phyloP scores from a whole-genome alignment of 2,888 invertebrate species.

The Clitarchus hookeri region DNA sequence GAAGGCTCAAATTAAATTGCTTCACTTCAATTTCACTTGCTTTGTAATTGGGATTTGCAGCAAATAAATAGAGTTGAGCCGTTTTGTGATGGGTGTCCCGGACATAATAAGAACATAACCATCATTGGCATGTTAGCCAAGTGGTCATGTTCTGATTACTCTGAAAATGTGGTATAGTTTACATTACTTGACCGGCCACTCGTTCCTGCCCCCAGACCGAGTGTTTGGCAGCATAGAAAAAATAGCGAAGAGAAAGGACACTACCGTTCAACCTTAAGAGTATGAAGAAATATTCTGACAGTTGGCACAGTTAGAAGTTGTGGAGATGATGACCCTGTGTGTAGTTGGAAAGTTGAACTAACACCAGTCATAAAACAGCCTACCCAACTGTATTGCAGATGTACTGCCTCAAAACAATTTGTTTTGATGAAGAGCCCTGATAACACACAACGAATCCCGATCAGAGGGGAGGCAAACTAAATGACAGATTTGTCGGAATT shows the following conservation, averaged over 20 bases:
- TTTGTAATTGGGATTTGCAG: no score
- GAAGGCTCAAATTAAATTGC: no score
- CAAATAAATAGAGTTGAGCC: no score
- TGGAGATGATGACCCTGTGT: slow-evolving; percentile 16
- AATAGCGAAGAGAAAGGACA: slow-evolving; percentile 42
- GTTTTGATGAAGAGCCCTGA: no score
- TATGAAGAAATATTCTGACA: slow-evolving; percentile 7
- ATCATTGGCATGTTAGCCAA: slow-evolving; percentile 45
- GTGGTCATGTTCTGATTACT: slow-evolving; percentile 37
- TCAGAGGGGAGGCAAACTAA: no score
- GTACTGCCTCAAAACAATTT: no score
- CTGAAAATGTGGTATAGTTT: slow-evolving; percentile 41
- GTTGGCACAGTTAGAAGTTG: slow-evolving; percentile 6
- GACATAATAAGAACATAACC: slow-evolving; percentile 49
- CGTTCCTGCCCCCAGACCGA: slow-evolving; percentile 48
- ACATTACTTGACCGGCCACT: slow-evolving; percentile 47
- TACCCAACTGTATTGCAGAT: no score
- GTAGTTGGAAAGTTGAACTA: not conserved
- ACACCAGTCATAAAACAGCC: slow-evolving; percentile 5
- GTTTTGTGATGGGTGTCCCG: slow-evolving; percentile 47
- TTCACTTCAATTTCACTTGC: no score
- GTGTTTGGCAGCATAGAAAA: slow-evolving; percentile 47
- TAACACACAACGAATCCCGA: no score
- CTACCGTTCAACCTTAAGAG: slow-evolving; percentile 39
- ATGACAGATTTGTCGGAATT: no score